These are phyloP conservation scores for Tipula confusa DNA, from an alignment of 2,888 invertebrate species.

Conservation along the genomic window DNA sequence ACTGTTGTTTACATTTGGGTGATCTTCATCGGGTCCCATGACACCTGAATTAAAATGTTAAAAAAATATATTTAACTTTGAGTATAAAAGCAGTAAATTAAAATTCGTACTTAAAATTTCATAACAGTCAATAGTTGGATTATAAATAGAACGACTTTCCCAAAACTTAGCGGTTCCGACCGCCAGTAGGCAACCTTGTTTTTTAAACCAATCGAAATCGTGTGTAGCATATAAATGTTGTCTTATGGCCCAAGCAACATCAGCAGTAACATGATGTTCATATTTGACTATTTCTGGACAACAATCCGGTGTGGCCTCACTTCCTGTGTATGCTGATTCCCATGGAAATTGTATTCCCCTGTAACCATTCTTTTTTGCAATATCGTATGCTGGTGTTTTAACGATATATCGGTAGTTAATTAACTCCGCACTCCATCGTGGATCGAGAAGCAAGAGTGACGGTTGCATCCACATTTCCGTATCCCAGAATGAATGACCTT, in stretches of 20 bases:
- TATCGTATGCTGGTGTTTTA: conserved; percentile 52
- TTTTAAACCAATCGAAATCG: conserved; percentile 43
- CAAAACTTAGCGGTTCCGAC: conserved; percentile 58
- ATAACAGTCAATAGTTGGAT: conserved; percentile 51
- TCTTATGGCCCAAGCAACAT: conserved; percentile 54
- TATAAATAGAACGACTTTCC: conserved; percentile 50
- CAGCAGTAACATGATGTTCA: conserved; percentile 58
- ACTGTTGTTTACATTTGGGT: conserved; percentile 55
- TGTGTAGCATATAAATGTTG: conserved; percentile 42
- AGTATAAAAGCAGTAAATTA: too few species aligned
- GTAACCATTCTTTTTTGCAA: conserved; percentile 53
- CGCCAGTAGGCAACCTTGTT: conserved; percentile 55
- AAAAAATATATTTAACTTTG: too few species aligned
- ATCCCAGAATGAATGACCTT: conserved; percentile 62
- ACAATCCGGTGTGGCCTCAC: conserved; percentile 58
- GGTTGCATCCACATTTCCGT: conserved; percentile 63
- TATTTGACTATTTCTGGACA: conserved; percentile 56
- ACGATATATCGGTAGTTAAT: conserved; percentile 54
- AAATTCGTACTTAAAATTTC: conserved; percentile 52
- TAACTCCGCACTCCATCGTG: conserved; percentile 51
- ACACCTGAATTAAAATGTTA: conserved; percentile 50
- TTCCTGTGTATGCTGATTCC: conserved; percentile 60
- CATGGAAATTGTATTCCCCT: conserved; percentile 57
- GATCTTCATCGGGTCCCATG: conserved; percentile 63
- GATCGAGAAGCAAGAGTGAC: conserved; percentile 53